Percentiles rank a stretch among this genome's conserved stretches.
These are phyloP conservation scores for Urocitellus parryii DNA, from an alignment of 2,113 vertebrate genomes.

Conservation along the genomic window DNA sequence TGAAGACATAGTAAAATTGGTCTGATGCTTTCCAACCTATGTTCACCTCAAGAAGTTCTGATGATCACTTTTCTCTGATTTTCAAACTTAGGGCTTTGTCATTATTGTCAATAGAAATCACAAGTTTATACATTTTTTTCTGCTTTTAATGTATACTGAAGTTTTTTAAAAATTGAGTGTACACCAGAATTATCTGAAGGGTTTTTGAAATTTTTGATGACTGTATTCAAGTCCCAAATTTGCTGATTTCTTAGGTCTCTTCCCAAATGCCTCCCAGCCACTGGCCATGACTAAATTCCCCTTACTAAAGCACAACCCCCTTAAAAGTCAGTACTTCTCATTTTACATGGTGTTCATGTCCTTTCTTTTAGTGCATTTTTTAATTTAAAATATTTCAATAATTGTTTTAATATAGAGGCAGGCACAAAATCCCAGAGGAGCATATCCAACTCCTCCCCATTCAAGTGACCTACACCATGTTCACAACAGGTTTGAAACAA, in stretches of 20 bases:
- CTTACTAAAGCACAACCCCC: neutral
- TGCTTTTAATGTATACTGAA: neutral
- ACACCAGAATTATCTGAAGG: neutral
- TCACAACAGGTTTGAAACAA: neutral
- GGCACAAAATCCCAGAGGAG: neutral
- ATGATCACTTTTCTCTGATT: neutral
- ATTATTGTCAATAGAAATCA: neutral
- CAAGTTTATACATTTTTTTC: neutral
- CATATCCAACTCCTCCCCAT: neutral
- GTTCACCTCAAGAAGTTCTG: neutral
- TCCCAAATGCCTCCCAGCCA: neutral
- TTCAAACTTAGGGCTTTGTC: neutral
- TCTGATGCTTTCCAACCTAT: neutral
- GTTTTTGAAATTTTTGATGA: neutral
- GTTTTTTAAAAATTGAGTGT: no score
- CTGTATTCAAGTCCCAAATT: neutral
- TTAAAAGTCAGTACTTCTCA: constrained; percentile 11
- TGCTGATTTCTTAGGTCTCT: neutral
- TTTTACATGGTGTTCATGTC: neutral
- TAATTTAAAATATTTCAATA: neutral
- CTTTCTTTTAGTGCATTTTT: neutral
- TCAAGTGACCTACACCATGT: neutral
- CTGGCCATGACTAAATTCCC: neutral
- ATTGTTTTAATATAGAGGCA: neutral
- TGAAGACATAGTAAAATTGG: neutral